These are phyloP conservation scores for Phyllostomus hastatus DNA, from an alignment of 2,113 vertebrate genomes.

Conservation along the genomic window DNA sequence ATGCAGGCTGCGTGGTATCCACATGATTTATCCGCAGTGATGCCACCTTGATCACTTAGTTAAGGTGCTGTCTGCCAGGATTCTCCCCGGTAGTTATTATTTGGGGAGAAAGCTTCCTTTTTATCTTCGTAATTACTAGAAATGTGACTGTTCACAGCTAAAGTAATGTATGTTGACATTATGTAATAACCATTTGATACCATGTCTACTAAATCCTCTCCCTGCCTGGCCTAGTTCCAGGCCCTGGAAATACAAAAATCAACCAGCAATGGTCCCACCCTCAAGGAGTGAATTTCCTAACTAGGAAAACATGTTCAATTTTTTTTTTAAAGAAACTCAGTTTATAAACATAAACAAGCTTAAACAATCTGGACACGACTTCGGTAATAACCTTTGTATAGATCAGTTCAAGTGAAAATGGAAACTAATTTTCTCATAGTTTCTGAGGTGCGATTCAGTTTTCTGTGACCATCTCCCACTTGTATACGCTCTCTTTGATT, in stretches of 20 bases:
- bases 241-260: neutral
- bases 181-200: neutral
- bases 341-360: slow-evolving; percentile 8
- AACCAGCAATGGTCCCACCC: neutral
- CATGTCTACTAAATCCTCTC: neutral
- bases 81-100: neutral
- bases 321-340: neutral
- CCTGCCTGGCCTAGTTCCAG: neutral
- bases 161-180: neutral
- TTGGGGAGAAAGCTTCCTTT: neutral
- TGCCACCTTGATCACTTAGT: neutral
- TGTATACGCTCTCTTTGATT: slow-evolving; percentile 33
- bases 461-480: slow-evolving; percentile 13
- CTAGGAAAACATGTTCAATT: neutral
- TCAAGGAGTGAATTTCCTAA: neutral
- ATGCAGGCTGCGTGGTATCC: neutral
- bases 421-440: neutral
- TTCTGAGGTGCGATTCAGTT: neutral
- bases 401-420: slow-evolving; percentile 1
- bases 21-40: neutral
- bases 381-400: neutral
- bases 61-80: neutral
- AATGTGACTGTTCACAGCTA: neutral
- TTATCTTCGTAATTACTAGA: neutral
- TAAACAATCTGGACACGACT: neutral